Percentiles rank a stretch among this genome's conserved stretches.
Evolutionary conservation across 2,888 invertebrate species (phyloP).

Genomic region (Drosophila prostipennis): DNA sequence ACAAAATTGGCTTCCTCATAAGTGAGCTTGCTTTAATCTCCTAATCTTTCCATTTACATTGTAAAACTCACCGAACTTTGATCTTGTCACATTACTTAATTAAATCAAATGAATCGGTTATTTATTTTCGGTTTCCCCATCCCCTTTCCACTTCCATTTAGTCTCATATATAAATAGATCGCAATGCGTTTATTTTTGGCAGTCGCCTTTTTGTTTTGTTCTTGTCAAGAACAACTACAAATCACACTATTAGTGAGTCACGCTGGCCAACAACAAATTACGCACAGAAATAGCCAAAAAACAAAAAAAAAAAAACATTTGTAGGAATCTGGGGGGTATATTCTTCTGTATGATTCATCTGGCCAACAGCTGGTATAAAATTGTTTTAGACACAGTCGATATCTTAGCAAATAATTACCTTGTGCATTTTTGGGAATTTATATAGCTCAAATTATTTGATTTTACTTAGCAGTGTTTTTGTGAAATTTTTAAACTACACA

Average conservation of each 20-base stretch:
- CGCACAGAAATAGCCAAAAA: constrained; percentile 36
- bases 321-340: constrained; percentile 1
- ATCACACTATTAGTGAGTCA: constrained; percentile 33
- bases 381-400: not conserved
- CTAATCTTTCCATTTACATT: not conserved
- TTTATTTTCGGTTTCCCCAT: not conserved
- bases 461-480: not conserved
- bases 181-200: constrained; percentile 20
- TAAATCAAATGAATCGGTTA: constrained; percentile 2
- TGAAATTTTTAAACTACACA: not conserved
- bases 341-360: constrained; percentile 4
- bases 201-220: constrained; percentile 1
- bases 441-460: no score
- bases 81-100: constrained; percentile 5
- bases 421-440: no score
- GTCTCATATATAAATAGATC: constrained; percentile 6
- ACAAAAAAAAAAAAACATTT: constrained; percentile 6
- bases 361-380: constrained; percentile 18
- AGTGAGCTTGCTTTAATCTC: no score
- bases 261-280: constrained; percentile 20
- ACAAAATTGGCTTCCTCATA: not conserved
- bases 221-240: constrained; percentile 19
- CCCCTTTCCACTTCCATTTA: constrained; percentile 16
- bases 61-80: not conserved
- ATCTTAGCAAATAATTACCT: not conserved